Conservation (phyloP, 1,140 invertebrate genomes). For the Cephus cinctus region DNA sequence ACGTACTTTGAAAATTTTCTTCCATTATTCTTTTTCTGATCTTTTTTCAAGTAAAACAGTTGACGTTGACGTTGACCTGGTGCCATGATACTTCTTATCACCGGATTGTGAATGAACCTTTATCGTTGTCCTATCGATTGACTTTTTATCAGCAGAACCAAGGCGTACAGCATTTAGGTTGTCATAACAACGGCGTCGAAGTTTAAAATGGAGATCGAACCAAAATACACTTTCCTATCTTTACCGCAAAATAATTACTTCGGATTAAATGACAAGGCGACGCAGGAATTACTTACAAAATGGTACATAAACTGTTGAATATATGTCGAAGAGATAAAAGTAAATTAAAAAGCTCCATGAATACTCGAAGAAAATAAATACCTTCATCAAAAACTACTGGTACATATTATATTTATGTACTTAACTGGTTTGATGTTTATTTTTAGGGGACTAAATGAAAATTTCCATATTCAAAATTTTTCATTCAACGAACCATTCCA, state of each 20-base stretch:
- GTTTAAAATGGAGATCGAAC: conserved; percentile 44
- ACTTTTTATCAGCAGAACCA: no score
- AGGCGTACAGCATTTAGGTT: no score
- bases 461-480: conserved; percentile 47
- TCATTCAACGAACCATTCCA: conserved; percentile 53
- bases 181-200: no score
- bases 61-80: conserved; percentile 39
- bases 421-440: no score
- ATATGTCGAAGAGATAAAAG: conserved; percentile 2
- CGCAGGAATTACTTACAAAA: conserved; percentile 41
- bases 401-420: conserved; percentile 9
- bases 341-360: neutral
- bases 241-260: conserved; percentile 33
- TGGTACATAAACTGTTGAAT: conserved; percentile 46
- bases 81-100: conserved; percentile 32
- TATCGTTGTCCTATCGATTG: no score
- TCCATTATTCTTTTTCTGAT: conserved; percentile 31
- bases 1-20: conserved; percentile 31
- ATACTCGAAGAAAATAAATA: neutral
- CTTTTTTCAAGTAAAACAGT: conserved; percentile 31
- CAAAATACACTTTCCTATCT: conserved; percentile 44
- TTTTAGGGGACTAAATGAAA: conserved; percentile 45
- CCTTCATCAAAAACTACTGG: conserved; percentile 2
- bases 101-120: no score
- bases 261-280: conserved; percentile 34